Evolutionary conservation across 2,113 vertebrate species (phyloP).

Genomic region (Hypomesus transpacificus): DNA sequence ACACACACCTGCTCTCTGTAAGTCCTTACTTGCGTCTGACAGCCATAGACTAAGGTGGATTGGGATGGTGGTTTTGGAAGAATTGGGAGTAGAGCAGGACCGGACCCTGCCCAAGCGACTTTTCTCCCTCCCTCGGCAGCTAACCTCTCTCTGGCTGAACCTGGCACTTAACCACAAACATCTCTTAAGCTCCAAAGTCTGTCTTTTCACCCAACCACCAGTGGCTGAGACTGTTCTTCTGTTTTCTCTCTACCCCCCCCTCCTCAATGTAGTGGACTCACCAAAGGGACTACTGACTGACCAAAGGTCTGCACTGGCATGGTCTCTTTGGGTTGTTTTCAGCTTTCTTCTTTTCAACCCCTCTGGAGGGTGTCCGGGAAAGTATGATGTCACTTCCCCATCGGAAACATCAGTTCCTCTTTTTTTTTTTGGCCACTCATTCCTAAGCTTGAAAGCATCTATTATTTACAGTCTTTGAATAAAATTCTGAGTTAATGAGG

Average conservation of each 20-base stretch:
- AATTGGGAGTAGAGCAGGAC: background rate
- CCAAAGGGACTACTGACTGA: constrained; percentile 41
- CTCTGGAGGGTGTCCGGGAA: background rate
- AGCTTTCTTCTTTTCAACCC: constrained; percentile 17
- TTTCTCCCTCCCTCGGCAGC: constrained; percentile 67
- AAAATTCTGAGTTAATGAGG: constrained; percentile 6
- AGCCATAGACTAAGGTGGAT: constrained; percentile 34
- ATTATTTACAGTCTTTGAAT: constrained; percentile 9
- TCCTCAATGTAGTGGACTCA: constrained; percentile 23
- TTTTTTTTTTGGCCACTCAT: constrained; percentile 44
- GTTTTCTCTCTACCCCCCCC: background rate
- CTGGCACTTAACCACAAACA: constrained; percentile 47
- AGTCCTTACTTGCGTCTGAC: background rate
- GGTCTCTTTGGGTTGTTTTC: background rate
- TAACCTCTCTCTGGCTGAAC: constrained; percentile 49
- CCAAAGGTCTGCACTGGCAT: constrained; percentile 34
- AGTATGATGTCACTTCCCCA: constrained; percentile 12
- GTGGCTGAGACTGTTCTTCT: background rate
- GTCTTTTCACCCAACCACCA: background rate
- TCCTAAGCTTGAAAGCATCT: constrained; percentile 35
- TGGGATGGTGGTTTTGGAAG: constrained; percentile 29
- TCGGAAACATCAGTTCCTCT: background rate
- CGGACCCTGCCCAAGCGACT: constrained; percentile 20
- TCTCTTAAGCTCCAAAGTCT: background rate
- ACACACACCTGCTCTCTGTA: constrained; percentile 12